Percentiles rank a stretch among this genome's conserved stretches.
These are phyloP conservation scores for Heliopora coerulea DNA, from an alignment of 92 coral and sea anemone genomes.

Conservation along the genomic window DNA sequence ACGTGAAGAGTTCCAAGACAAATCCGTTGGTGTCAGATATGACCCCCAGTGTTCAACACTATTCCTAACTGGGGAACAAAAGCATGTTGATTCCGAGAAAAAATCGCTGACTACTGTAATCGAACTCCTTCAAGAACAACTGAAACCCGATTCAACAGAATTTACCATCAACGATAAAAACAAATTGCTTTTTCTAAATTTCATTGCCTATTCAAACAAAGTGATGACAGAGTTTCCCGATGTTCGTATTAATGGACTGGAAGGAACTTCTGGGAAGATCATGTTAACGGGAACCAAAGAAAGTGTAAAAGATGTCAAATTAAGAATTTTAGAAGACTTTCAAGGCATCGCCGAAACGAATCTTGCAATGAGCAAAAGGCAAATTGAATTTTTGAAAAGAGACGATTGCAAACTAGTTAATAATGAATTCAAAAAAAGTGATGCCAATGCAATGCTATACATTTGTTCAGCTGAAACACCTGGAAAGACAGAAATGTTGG, in stretches of 20 bases:
- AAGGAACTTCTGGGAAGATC: conserved; percentile 9
- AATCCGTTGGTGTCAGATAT: not conserved
- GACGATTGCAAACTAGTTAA: conserved; percentile 12
- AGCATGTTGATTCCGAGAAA: not conserved
- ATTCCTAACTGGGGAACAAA: conserved; percentile 1
- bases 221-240: not conserved
- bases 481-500: not conserved
- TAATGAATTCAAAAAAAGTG: not conserved
- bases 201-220: conserved; percentile 4
- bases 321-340: conserved; percentile 3
- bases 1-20: not conserved
- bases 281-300: not conserved
- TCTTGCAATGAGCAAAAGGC: conserved; percentile 2
- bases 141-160: not conserved
- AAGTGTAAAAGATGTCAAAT: not conserved
- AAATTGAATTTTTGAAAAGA: conserved; percentile 15
- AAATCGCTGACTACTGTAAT: not conserved
- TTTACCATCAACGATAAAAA: conserved; percentile 5
- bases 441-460: not conserved
- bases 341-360: not conserved
- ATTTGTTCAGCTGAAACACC: not conserved
- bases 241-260: not conserved
- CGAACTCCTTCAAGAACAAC: not conserved
- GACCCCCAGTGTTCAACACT: not conserved
- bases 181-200: conserved; percentile 11